A percentile compares a stretch with the other conserved stretches of the same genome.
Evolutionary conservation across 2,888 invertebrate species (phyloP).

Genomic region (Torymus tubicola): DNA sequence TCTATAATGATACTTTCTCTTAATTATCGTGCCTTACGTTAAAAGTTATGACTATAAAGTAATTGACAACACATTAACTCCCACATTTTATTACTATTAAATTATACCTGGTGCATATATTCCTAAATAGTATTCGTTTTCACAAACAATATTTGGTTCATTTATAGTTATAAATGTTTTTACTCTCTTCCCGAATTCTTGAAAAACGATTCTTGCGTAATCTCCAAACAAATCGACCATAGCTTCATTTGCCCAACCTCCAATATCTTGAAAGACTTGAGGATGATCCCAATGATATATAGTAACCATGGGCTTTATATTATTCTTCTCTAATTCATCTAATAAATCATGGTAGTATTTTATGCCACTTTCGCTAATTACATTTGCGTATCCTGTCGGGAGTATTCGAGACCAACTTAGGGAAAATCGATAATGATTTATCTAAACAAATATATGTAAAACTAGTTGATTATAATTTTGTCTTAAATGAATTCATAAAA

Average conservation of each 20-base stretch:
- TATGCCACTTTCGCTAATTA: constrained; percentile 74
- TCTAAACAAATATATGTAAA: constrained; percentile 39
- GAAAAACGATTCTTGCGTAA: constrained; percentile 79
- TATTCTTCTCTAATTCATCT: constrained; percentile 77
- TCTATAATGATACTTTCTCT: no score
- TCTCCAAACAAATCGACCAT: constrained; percentile 80
- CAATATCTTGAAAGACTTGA: constrained; percentile 79
- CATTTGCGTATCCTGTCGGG: constrained; percentile 74
- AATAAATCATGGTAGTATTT: constrained; percentile 77
- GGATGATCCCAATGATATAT: constrained; percentile 84
- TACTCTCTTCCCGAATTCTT: constrained; percentile 78
- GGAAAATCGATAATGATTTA: constrained; percentile 75
- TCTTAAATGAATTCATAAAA: no score
- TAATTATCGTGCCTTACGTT: no score
- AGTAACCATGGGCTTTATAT: constrained; percentile 80
- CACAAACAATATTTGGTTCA: constrained; percentile 80
- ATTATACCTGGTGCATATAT: no score
- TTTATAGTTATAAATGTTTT: constrained; percentile 87
- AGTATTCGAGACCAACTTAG: constrained; percentile 78
- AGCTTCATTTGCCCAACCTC: constrained; percentile 82
- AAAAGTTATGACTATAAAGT: no score
- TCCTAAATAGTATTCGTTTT: no score
- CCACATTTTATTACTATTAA: no score
- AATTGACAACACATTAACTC: no score
- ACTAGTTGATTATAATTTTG: not conserved